These are phyloP conservation scores for Platorchestia sp. DNA, from an alignment of 1,140 invertebrate genomes.

Conservation along the genomic window DNA sequence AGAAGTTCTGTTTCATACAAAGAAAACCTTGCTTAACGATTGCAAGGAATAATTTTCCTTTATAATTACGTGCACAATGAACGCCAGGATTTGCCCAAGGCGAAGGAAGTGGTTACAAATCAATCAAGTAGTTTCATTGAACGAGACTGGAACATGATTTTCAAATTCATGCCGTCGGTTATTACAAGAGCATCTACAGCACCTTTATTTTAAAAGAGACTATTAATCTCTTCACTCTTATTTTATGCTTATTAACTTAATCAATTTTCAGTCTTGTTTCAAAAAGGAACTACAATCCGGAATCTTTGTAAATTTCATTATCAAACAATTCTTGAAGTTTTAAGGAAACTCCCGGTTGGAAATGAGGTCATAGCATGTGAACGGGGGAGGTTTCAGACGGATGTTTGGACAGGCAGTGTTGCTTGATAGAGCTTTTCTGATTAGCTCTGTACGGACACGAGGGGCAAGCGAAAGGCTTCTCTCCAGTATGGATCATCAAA, in stretches of 20 bases:
- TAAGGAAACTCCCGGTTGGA: background rate
- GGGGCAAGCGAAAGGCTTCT: constrained; percentile 63
- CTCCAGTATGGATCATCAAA: constrained; percentile 65
- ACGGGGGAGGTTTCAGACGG: background rate
- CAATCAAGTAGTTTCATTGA: background rate
- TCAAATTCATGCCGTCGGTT: background rate
- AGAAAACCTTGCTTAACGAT: background rate
- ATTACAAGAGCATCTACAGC: background rate
- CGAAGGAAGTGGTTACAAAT: background rate
- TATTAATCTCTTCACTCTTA: background rate
- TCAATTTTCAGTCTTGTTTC: background rate
- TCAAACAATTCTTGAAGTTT: background rate
- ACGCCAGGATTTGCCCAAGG: background rate
- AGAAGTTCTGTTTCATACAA: background rate
- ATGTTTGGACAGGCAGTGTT: constrained; percentile 20
- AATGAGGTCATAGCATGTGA: background rate
- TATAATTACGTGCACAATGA: background rate
- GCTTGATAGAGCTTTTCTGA: constrained; percentile 12
- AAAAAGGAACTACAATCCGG: background rate
- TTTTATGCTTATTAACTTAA: background rate
- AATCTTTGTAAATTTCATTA: background rate
- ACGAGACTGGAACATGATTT: background rate
- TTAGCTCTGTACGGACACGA: constrained; percentile 61
- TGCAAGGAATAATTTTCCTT: background rate
- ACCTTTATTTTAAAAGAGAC: background rate